Evolutionary conservation across 2,888 invertebrate genomes (phyloP), one percentile per base, ranked within the genome.

Genomic region (Xanthorhoe designata): DNA sequence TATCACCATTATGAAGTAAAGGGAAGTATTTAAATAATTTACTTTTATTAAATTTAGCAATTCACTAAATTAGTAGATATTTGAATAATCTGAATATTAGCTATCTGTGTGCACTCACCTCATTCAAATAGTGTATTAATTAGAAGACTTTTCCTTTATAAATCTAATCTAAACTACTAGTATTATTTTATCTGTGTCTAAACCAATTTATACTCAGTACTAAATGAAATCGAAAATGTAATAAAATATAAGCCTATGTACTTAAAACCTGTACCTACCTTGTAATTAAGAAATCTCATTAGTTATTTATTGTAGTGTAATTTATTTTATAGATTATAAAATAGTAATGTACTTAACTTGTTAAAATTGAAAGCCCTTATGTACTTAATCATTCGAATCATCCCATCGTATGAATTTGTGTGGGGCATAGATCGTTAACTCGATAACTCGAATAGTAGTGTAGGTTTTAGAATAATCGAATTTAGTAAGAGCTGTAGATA

Each of bases 401-500:
- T 74, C 66, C 64, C 76, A 80, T 78, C 42, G 78, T 76, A 67
- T 76, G 78, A 59, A 67, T 59, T 69, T 47, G 61, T 73, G 71
- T 65, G 77, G 83, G 83, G 83, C 82, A 83, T 84, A 84, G 83
- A 79, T 84, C n/a, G n/a, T 83, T 77, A 66, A 69, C 42, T 42
- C 19, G 9, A 24, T 15, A 60, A 51, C 32, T 64, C 29, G 18
- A 32, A 52, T 55, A 17, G 13, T 47, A 53, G 49, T 45, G 52
- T 45, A 45, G 17, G 19, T 19, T 56, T 45, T 65, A 57, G 47
- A 19, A 6, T 55, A 50, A 42, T 9, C 32, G 49, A 58, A 58
- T 50, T 50, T 38, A 18, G 17, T 58, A 35, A 13, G 49, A 19
- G 35, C n/a, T n/a, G 51, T 47, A 3, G 24, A n/a, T 24, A 24